Conservation (phyloP, 2,113 vertebrate species). For the Carettochelys insculpta region DNA sequence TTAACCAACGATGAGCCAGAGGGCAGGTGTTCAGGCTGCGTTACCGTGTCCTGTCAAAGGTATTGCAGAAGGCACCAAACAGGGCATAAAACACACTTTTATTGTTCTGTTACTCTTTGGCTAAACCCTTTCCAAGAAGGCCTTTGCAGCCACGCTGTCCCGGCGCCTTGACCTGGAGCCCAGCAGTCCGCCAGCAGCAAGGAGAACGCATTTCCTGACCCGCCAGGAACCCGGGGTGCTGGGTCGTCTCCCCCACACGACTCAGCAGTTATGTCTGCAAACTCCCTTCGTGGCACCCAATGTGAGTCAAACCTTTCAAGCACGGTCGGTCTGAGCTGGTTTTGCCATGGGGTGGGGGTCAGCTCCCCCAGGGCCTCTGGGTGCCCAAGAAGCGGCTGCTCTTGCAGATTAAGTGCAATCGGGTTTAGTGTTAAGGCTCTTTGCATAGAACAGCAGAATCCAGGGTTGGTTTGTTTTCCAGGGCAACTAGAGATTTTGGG, state of each 20-base stretch:
- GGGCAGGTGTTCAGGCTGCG: background rate
- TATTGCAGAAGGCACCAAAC: background rate
- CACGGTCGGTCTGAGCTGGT: background rate
- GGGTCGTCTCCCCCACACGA: background rate
- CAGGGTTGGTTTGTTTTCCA: rapidly evolving
- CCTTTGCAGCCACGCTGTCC: background rate
- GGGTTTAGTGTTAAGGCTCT: background rate
- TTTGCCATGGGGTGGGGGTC: too few species aligned
- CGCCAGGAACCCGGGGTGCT: background rate
- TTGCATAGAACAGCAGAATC: background rate
- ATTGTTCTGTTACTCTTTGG: background rate
- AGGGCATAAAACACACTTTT: background rate
- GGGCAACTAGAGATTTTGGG: background rate
- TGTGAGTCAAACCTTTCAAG: background rate
- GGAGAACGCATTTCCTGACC: background rate
- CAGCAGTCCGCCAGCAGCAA: background rate
- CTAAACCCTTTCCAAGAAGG: background rate
- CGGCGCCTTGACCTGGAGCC: background rate
- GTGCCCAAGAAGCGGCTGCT: background rate
- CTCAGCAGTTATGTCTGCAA: too few species aligned
- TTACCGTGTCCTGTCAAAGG: too few species aligned
- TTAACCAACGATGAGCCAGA: too few species aligned
- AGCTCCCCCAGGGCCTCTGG: background rate
- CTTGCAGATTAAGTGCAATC: background rate
- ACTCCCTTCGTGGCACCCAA: too few species aligned